These are phyloP conservation scores for Chascanopsetta lugubris DNA, from an alignment of 2,113 vertebrate genomes.

Conservation along the genomic window DNA sequence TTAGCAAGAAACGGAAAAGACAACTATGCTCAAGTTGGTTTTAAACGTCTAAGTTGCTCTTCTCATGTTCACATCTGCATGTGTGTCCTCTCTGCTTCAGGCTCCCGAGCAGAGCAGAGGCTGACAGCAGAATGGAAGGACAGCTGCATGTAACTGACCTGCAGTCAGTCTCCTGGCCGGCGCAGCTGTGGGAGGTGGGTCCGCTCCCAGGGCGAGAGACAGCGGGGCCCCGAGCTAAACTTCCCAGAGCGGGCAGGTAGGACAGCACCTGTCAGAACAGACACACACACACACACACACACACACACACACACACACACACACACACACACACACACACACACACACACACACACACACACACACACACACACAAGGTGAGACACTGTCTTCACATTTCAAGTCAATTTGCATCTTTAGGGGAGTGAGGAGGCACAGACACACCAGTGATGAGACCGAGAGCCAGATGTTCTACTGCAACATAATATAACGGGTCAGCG, in stretches of 20 bases:
- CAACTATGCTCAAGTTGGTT: not conserved
- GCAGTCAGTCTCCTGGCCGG: slow-evolving; percentile 78
- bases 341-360: slow-evolving; percentile 45
- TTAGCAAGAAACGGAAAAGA: not conserved
- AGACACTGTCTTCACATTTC: slow-evolving; percentile 11
- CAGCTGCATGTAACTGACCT: slow-evolving; percentile 83
- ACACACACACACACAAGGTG: slow-evolving; percentile 43
- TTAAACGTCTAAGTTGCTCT: too few relatives aligned
- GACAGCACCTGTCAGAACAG: slow-evolving; percentile 85
- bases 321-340: slow-evolving; percentile 45
- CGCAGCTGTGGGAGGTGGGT: slow-evolving; percentile 80
- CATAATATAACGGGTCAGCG: slow-evolving; percentile 13
- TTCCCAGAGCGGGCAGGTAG: slow-evolving; percentile 86
- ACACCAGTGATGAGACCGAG: slow-evolving; percentile 22
- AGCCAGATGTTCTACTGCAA: slow-evolving; percentile 51
- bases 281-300: slow-evolving; percentile 42
- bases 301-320: slow-evolving; percentile 46
- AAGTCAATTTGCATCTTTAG: slow-evolving; percentile 28
- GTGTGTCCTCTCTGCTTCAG: slow-evolving; percentile 19
- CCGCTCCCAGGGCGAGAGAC: slow-evolving; percentile 66
- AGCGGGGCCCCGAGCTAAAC: slow-evolving; percentile 68
- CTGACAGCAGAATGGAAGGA: slow-evolving; percentile 22
- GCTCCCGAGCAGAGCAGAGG: slow-evolving; percentile 21
- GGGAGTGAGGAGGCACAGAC: slow-evolving; percentile 24
- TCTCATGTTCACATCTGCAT: not conserved